Base-by-base conservation (phyloP, 2,888 invertebrate species). In the Ormyrus nitidulus region DNA sequence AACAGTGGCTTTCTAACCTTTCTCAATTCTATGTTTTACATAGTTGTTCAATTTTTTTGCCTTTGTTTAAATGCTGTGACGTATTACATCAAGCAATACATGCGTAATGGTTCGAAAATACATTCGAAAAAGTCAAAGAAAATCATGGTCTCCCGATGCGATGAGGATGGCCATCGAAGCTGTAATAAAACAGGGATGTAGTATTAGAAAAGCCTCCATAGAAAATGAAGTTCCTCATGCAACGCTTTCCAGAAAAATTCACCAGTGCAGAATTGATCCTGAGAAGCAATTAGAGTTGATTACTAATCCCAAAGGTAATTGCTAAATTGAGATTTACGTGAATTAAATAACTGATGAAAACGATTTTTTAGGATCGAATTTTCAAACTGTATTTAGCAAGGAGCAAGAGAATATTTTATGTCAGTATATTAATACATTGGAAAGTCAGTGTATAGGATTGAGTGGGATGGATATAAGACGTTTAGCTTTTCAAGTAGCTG, bases 401-500 rank as follows among this genome's bases (percentile, higher is more conserved):
- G 58, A 69, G 19, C 58, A 19, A 19, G 19, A 19, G 19, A 69
- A n/a, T 49, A n/a, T 49, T 19, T n/a, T 79, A 10, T 79, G 64
- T n/a, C 7, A 64, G 7, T 73, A 70, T 7, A 64, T 74, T 64
- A 46, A 53, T 13, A 69, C 58, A 51, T 46, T 79, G 48, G 46
- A 79, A 64, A 69, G 64, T 64, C 34, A 34, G 34, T 4, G 61
- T 2, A n/a, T 64, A 46, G 11, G 34, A 48, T 56, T 74, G 8
- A 70, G 6, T 58, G 46, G 11, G 7, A n/a, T 70, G n/a, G 69
- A 79, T 48, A 34, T 79, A 7, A 62, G 74, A 56, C 34, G 34
- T 3, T 69, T 79, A 6, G 79, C 54, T 69, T 79, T 56, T 19
- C 56, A 69, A 74, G 8, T 79, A 44, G 69, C 69, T 8, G 79